Evolutionary conservation across 2,797 vertebrate genomes (phyloP).

Genomic region (Rhincodon typus): DNA sequence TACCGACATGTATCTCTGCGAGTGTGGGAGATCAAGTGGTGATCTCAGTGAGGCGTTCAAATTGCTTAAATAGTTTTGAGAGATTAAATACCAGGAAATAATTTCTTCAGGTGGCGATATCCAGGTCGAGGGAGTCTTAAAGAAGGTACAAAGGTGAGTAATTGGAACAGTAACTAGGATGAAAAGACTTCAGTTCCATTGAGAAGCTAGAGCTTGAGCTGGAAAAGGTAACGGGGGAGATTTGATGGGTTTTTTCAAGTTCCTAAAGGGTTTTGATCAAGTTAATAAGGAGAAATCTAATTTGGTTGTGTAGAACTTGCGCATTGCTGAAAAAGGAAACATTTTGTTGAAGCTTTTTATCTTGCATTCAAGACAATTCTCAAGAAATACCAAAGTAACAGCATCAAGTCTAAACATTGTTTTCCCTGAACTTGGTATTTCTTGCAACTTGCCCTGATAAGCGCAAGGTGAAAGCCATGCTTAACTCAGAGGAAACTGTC

Average conservation of each 20-base stretch:
- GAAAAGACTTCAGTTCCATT: not conserved
- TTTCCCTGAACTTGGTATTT: no score
- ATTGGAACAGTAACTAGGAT: not conserved
- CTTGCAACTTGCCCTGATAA: no score
- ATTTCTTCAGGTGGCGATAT: not conserved
- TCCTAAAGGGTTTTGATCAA: not conserved
- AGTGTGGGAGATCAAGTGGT: not conserved
- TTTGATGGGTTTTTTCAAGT: no score
- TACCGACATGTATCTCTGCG: not conserved
- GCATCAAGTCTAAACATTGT: no score
- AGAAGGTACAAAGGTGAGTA: not conserved
- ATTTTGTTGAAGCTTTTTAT: no score
- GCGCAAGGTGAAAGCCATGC: no score
- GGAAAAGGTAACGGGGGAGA: not conserved
- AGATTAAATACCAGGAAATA: not conserved
- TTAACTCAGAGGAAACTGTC: no score
- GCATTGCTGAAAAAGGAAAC: no score
- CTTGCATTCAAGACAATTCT: no score
- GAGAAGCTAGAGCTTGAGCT: not conserved
- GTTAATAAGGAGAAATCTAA: not conserved
- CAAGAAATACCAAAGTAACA: no score
- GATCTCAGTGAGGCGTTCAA: not conserved
- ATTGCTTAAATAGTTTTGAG: not conserved
- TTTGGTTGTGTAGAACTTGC: no score
- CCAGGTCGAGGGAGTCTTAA: not conserved